A percentile compares a stretch with the other conserved stretches of the same genome.
Evolutionary conservation across 2,888 invertebrate species (phyloP).

Genomic region (Pyrrhosoma nymphula): DNA sequence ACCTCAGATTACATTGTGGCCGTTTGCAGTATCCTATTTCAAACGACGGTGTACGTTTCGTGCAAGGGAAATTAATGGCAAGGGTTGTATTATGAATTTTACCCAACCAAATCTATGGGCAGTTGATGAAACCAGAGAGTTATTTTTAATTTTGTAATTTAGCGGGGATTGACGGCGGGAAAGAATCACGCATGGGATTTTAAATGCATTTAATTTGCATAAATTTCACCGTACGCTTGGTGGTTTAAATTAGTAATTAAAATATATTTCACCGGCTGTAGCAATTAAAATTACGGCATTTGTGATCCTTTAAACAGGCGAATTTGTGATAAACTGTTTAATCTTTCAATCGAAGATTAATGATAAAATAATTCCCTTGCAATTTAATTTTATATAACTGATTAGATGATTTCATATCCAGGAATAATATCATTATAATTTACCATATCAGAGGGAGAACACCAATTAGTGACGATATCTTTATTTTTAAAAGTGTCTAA

Average conservation of each 20-base stretch:
- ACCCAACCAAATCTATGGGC: neutral
- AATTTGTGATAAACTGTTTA: neutral
- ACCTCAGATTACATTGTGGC: conserved; percentile 1
- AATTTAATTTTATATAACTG: no score
- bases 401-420: no score
- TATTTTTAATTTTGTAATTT: neutral
- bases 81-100: neutral
- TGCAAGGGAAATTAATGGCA: neutral
- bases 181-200: neutral
- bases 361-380: no score
- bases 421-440: no score
- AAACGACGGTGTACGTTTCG: neutral
- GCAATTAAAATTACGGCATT: neutral
- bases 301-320: neutral
- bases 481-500: no score
- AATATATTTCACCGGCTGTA: neutral
- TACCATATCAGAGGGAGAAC: no score
- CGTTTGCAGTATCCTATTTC: neutral
- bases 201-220: neutral
- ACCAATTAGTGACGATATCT: no score
- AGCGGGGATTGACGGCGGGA: neutral
- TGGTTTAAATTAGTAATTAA: neutral
- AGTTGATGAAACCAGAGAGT: neutral
- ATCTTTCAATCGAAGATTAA: neutral
- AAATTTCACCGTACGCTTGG: neutral